These are phyloP conservation scores for Camponotus vicinus DNA, from an alignment of 1,140 invertebrate genomes.

Conservation along the genomic window DNA sequence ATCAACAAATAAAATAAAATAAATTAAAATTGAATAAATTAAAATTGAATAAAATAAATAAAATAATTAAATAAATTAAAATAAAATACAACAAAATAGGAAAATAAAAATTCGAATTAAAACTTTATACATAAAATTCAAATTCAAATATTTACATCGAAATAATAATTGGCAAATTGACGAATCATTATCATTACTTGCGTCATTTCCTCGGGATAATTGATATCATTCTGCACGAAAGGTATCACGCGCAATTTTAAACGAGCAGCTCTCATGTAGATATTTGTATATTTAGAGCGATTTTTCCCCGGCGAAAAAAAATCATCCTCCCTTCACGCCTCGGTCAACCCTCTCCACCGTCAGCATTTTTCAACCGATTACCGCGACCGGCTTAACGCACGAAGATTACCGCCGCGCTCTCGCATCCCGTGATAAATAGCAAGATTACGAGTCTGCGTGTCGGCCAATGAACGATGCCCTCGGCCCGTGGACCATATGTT, in stretches of 20 bases:
- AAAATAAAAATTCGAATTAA: too few species aligned
- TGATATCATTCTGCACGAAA: background rate
- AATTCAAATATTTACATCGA: too few species aligned
- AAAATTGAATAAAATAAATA: background rate
- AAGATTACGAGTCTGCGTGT: constrained; percentile 80
- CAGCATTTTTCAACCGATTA: constrained; percentile 60
- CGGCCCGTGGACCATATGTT: constrained; percentile 82
- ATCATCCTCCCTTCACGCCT: background rate
- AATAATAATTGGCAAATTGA: background rate
- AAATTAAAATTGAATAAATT: too few species aligned
- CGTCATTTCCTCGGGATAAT: constrained; percentile 11
- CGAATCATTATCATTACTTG: background rate
- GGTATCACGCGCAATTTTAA: background rate
- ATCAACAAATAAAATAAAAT: too few species aligned
- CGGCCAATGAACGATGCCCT: constrained; percentile 77
- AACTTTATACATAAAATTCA: too few species aligned
- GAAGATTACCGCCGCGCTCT: constrained; percentile 73
- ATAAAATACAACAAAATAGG: too few species aligned
- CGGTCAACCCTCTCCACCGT: constrained; percentile 12
- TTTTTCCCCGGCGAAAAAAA: constrained; percentile 35
- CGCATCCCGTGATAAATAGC: constrained; percentile 84
- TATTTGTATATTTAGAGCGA: constrained; percentile 31
- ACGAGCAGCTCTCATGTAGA: background rate
- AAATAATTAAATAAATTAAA: background rate
- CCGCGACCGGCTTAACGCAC: constrained; percentile 71